Conservation (phyloP, 2,797 vertebrate genomes). For the Syndactyla subalaris region DNA sequence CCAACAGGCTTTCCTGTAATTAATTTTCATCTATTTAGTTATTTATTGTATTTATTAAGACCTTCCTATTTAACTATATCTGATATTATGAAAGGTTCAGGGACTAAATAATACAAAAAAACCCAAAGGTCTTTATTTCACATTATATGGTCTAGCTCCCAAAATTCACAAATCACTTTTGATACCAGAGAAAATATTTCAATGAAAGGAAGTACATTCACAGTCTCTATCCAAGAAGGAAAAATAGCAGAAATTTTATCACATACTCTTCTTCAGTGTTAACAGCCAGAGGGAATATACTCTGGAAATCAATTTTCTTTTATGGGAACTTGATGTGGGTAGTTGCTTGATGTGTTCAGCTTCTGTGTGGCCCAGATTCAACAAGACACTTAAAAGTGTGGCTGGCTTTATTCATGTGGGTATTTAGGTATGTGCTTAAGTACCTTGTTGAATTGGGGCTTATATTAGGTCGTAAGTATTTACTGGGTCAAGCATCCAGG, state of each 20-base stretch:
- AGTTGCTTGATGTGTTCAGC: slow-evolving; percentile 41
- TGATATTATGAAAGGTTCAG: not conserved
- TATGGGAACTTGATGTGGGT: slow-evolving; percentile 25
- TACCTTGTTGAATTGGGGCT: slow-evolving; percentile 34
- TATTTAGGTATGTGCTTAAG: slow-evolving; percentile 48
- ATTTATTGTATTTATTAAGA: not conserved
- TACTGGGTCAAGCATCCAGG: not conserved
- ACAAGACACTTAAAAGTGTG: slow-evolving; percentile 27
- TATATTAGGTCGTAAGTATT: not conserved
- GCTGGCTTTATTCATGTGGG: slow-evolving; percentile 49
- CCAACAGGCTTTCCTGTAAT: not conserved
- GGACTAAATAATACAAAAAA: not conserved
- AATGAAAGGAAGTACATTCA: not conserved
- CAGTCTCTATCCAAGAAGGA: not conserved
- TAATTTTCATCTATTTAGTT: not conserved
- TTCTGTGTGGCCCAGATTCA: slow-evolving; percentile 62
- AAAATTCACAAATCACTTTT: not conserved
- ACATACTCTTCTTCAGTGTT: slow-evolving; percentile 27
- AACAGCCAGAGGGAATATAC: slow-evolving; percentile 48
- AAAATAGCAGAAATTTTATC: not conserved
- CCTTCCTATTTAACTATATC: not conserved
- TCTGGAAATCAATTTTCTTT: slow-evolving; percentile 56
- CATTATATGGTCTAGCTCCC: not conserved
- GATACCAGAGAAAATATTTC: not conserved
- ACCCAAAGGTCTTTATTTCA: not conserved